phyloP scores from a whole-genome alignment of 2,113 vertebrate genomes.

The Equus quagga region DNA sequence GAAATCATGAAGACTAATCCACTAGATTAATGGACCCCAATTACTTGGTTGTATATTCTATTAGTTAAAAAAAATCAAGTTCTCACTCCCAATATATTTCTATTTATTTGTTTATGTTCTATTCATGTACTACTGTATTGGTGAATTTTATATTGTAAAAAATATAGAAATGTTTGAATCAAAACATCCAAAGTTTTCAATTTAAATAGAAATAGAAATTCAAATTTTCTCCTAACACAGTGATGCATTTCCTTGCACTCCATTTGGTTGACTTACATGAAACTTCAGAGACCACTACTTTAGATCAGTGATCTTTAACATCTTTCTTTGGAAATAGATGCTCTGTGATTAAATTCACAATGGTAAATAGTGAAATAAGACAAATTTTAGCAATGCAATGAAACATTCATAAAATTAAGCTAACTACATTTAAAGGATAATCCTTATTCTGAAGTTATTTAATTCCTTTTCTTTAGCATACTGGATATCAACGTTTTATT shows the following conservation, averaged over 20 bases:
- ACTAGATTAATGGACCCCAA: background rate
- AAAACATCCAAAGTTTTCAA: background rate
- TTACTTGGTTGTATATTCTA: background rate
- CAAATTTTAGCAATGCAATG: background rate
- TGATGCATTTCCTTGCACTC: background rate
- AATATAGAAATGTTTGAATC: background rate
- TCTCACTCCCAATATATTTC: background rate
- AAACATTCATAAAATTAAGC: background rate
- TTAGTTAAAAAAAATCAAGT: background rate
- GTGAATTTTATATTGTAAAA: background rate
- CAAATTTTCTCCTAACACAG: background rate
- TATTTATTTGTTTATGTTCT: background rate
- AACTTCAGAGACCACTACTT: slow-evolving; percentile 6
- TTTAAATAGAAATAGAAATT: background rate
- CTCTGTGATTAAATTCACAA: background rate
- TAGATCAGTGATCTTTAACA: background rate
- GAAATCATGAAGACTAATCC: background rate
- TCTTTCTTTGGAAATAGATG: background rate
- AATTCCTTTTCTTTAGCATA: background rate
- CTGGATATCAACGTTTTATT: background rate
- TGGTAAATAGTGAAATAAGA: background rate
- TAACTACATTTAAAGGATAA: background rate
- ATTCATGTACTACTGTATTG: background rate
- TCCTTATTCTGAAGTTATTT: background rate
- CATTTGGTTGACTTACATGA: background rate